Base-by-base conservation (phyloP, 2,888 invertebrate species). In the Dicyrtomina minuta region DNA sequence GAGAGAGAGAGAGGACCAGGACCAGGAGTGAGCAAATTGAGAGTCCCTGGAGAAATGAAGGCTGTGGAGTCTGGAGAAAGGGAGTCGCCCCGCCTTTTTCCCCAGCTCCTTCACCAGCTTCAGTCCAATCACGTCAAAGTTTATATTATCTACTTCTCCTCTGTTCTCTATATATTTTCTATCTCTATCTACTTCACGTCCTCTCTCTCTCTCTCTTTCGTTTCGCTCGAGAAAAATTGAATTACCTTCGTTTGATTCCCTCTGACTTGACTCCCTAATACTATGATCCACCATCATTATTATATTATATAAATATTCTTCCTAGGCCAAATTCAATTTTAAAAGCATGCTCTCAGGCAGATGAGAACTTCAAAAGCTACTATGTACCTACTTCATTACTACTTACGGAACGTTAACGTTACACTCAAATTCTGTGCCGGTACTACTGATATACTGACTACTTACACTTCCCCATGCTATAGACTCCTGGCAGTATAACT, bases 221-320 rank as follows among this genome's bases (percentile, higher is more conserved):
- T 60, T 60, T 67, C 58, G 56, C 43, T 66, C 60, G 60, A 60
- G 43, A 59, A 67, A 60, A 67, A 67, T 67, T 60, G 67, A 67
- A 67, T 67, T 67, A 67, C 67, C 67, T 67, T 60, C 68, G 61
- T 68, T 68, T 68, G 68, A 68, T 68, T 68, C 68, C 68, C 68
- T 68, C 68, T 68, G 62, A 68, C 68, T 68, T 68, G 68, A 68
- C 68, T 68, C 68, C 53, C 68, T 68, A 68, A 68, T 68, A 68
- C 68, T 43, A 68, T 61, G 68, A 68, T 68, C 68, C 68, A 62
- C 60, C 68, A 68, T 68, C 53, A 68, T 68, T 68, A 68, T 68
- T 68, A 68, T 68, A 68, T 68, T 68, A 68, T 62, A 68, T 68
- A 68, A 68, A 68, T 68, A 62, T 68, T 68, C 68, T 62, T 68